Percentiles rank a stretch among this genome's conserved stretches.
These are phyloP conservation scores for Peromyscus melanophrys DNA, from an alignment of 2,797 vertebrate species.

Conservation along the genomic window DNA sequence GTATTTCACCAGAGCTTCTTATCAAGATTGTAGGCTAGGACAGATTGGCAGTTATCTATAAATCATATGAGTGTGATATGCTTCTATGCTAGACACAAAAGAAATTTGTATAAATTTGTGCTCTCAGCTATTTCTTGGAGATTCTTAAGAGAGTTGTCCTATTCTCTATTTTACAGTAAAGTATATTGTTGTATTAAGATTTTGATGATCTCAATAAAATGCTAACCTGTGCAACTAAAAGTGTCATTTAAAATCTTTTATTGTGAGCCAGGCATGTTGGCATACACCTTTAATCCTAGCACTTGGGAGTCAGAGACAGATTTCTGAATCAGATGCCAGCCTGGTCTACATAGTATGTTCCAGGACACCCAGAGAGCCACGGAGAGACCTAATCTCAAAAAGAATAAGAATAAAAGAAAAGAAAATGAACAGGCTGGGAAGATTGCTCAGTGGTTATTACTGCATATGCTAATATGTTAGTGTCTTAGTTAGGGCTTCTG, in stretches of 20 bases:
- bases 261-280: neutral
- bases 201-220: constrained; percentile 21
- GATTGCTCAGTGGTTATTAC: neutral
- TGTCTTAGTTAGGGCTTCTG: neutral
- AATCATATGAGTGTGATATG: neutral
- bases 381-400: neutral
- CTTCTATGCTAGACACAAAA: neutral
- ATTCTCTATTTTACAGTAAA: neutral
- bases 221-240: neutral
- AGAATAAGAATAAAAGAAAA: neutral
- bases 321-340: neutral
- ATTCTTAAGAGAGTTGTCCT: neutral
- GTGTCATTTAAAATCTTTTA: neutral
- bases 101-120: neutral
- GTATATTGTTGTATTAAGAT: constrained; percentile 13
- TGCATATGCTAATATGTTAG: neutral
- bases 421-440: neutral
- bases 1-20: neutral
- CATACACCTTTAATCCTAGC: neutral
- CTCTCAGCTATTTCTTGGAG: neutral
- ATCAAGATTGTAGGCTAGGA: neutral
- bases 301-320: neutral
- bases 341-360: neutral
- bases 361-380: neutral
- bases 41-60: neutral